Percentiles rank a stretch among this genome's conserved stretches.
Conservation (phyloP, 2,888 invertebrate genomes). For the Leucozona laternaria region DNA sequence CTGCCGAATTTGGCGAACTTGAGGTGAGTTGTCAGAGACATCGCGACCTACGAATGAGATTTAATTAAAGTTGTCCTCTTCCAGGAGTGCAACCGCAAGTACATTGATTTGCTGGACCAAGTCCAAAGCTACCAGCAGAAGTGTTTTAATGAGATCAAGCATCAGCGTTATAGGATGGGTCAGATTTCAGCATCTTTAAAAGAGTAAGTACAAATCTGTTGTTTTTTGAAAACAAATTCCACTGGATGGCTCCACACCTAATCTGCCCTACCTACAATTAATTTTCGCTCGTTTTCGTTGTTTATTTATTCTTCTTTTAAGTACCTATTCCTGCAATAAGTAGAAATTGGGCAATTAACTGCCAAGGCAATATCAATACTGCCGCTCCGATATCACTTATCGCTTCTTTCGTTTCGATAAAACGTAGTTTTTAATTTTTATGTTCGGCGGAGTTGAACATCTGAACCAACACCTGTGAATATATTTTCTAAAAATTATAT, state of each 20-base stretch:
- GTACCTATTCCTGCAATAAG: background rate
- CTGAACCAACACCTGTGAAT: slow-evolving; percentile 1
- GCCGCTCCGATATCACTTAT: background rate
- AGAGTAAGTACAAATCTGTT: slow-evolving; percentile 87
- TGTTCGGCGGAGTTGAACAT: background rate
- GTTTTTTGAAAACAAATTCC: background rate
- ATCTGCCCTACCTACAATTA: background rate
- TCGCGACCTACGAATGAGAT: slow-evolving; percentile 5
- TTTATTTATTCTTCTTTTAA: background rate
- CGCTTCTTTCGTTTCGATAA: background rate
- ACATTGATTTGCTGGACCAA: slow-evolving; percentile 93
- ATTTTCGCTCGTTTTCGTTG: background rate
- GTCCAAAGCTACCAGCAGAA: slow-evolving; percentile 92
- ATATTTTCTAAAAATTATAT: slow-evolving; percentile 1
- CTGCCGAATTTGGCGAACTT: slow-evolving; percentile 90
- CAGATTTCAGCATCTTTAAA: slow-evolving; percentile 91
- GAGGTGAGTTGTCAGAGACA: slow-evolving; percentile 86
- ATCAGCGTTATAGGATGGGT: slow-evolving; percentile 95
- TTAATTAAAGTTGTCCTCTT: slow-evolving; percentile 44
- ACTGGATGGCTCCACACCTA: background rate
- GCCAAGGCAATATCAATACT: background rate
- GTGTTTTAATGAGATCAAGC: slow-evolving; percentile 94
- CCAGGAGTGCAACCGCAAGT: slow-evolving; percentile 88
- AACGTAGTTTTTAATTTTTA: background rate
- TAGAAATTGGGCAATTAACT: background rate